Percentiles rank a stretch among this genome's conserved stretches.
Conservation (phyloP, 2,888 invertebrate genomes). For the Notodonta ziczac region DNA sequence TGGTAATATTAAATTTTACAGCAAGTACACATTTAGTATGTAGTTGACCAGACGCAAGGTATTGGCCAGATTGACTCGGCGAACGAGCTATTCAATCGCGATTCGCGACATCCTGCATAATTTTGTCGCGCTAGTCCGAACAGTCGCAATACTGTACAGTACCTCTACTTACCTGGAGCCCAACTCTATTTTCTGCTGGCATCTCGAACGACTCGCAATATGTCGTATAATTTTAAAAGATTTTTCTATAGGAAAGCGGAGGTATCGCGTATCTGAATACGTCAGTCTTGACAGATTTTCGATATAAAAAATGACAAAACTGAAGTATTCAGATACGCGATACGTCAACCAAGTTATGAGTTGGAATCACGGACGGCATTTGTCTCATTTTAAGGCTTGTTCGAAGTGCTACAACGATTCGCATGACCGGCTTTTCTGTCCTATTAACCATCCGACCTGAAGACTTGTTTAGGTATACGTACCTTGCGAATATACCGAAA, state of each 20-base stretch:
- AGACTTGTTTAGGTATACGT: conserved; percentile 45
- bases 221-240: no score
- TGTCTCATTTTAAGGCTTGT: conserved; percentile 12
- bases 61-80: no score
- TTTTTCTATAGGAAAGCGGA: background rate
- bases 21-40: conserved; percentile 9
- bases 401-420: conserved; percentile 26
- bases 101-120: no score
- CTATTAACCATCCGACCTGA: conserved; percentile 64
- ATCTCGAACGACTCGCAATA: no score
- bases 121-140: no score
- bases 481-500: conserved; percentile 47
- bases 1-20: conserved; percentile 25
- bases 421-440: conserved; percentile 66
- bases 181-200: no score
- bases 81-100: no score
- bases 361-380: conserved; percentile 1
- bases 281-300: no score
- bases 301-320: no score
- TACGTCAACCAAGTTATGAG: background rate
- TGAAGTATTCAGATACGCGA: no score
- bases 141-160: no score
- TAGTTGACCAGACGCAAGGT: conserved; percentile 4
- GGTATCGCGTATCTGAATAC: background rate
- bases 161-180: no score